Evolutionary conservation across 53 echinoderm and acorn worm genomes (phyloP).

Genomic region (Mesocentrotus franciscanus): DNA sequence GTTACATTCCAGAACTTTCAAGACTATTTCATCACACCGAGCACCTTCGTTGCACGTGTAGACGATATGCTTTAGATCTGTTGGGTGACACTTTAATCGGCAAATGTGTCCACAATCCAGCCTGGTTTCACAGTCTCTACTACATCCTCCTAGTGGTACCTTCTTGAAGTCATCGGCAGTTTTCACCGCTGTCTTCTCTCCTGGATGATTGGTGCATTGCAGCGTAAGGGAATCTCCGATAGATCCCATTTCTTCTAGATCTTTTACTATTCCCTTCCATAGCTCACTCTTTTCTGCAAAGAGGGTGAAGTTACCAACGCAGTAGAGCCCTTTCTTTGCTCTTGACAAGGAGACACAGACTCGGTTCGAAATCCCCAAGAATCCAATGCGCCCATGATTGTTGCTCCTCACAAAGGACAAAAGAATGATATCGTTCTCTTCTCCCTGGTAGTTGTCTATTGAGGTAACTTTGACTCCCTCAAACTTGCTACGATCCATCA

Average conservation of each 20-base stretch:
- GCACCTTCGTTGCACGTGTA: neutral
- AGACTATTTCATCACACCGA: neutral
- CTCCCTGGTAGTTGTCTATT: constrained; percentile 91
- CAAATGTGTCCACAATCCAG: constrained; percentile 80
- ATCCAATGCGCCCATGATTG: constrained; percentile 75
- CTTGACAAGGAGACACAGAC: constrained; percentile 87
- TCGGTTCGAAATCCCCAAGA: constrained; percentile 77
- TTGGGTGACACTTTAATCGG: constrained; percentile 71
- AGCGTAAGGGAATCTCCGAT: constrained; percentile 65
- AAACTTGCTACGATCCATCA: constrained; percentile 66
- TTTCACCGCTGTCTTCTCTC: constrained; percentile 15
- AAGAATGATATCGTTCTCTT: constrained; percentile 91
- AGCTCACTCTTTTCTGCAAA: constrained; percentile 65
- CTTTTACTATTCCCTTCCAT: constrained; percentile 75
- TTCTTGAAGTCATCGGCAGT: constrained; percentile 10
- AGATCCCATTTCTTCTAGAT: constrained; percentile 35
- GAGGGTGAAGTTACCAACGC: constrained; percentile 78
- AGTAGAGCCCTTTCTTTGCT: constrained; percentile 82
- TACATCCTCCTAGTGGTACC: constrained; percentile 78
- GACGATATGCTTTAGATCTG: constrained; percentile 71
- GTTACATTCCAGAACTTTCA: constrained; percentile 16
- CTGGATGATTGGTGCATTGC: constrained; percentile 79
- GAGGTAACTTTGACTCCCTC: constrained; percentile 76
- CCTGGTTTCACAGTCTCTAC: constrained; percentile 50
- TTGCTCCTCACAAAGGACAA: constrained; percentile 87